phyloP scores from a whole-genome alignment of 2,113 vertebrate species.

The Neolamprologus sp. region DNA sequence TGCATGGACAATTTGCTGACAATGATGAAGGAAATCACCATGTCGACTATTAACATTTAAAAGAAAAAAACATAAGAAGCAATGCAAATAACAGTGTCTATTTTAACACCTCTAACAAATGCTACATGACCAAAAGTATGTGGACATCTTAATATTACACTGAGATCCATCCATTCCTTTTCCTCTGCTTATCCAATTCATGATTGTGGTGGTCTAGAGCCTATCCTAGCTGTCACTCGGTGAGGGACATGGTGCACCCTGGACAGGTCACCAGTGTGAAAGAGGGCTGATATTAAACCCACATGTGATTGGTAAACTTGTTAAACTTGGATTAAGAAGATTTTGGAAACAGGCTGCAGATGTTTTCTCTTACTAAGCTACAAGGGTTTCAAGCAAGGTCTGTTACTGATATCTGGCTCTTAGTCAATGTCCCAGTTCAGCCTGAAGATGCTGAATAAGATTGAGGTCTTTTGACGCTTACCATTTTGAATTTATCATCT shows the following conservation, averaged over 20 bases:
- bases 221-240: not conserved
- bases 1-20: slow-evolving; percentile 40
- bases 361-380: not conserved
- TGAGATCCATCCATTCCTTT: not conserved
- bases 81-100: not conserved
- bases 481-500: not conserved
- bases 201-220: not conserved
- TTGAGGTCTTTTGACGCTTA: accelerated
- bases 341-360: not conserved
- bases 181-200: not conserved
- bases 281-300: not conserved
- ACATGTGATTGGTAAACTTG: not conserved
- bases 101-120: not conserved
- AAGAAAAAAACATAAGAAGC: not conserved
- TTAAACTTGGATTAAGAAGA: not conserved
- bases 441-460: not conserved
- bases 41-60: not conserved
- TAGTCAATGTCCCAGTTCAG: not conserved
- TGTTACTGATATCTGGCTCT: not conserved
- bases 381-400: not conserved
- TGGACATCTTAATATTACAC: not conserved
- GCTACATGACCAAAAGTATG: not conserved
- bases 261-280: accelerated
- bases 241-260: not conserved
- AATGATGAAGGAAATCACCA: slow-evolving; percentile 1